Percentiles rank a stretch among this genome's conserved stretches.
phyloP scores from a whole-genome alignment of 37 sponge, comb jelly and placozoan genomes.

The Halichondria panicea region DNA sequence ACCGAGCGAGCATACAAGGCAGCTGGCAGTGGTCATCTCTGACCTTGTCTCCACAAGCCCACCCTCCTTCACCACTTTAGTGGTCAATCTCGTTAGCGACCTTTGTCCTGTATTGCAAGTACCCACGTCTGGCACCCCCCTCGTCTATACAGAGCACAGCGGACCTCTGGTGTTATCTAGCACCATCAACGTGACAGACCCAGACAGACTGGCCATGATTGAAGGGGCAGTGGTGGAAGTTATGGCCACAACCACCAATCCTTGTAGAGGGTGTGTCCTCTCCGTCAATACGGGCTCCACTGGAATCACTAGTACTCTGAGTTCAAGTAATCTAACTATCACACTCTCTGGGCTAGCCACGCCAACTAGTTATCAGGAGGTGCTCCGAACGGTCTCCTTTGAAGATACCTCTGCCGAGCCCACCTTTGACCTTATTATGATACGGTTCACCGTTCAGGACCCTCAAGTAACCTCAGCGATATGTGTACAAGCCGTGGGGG shows the following conservation, averaged over 20 bases:
- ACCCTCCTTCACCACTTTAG: conserved; percentile 35
- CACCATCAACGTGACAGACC: conserved; percentile 33
- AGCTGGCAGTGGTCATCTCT: conserved; percentile 41
- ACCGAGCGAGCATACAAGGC: conserved; percentile 70
- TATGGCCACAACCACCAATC: neutral
- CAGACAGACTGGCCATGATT: conserved; percentile 25
- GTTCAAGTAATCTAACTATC: conserved; percentile 10
- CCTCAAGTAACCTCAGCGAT: neutral
- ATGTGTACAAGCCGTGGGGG: conserved; percentile 11
- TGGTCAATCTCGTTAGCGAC: conserved; percentile 54
- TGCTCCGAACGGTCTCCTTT: conserved; percentile 51
- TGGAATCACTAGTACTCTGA: conserved; percentile 2
- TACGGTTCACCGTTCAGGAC: conserved; percentile 36
- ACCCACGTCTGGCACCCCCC: neutral
- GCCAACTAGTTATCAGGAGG: conserved; percentile 24
- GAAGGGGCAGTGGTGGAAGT: conserved; percentile 14
- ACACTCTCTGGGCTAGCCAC: conserved; percentile 54
- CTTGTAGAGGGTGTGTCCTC: conserved; percentile 29
- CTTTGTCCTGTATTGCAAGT: conserved; percentile 57
- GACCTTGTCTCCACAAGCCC: conserved; percentile 33
- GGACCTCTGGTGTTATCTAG: conserved; percentile 3
- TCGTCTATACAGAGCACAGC: conserved; percentile 51
- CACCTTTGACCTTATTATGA: conserved; percentile 6
- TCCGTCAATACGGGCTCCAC: neutral
- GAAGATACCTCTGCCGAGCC: conserved; percentile 48